Evolutionary conservation across 2,113 vertebrate genomes (phyloP).

Genomic region (Euleptes europaea): DNA sequence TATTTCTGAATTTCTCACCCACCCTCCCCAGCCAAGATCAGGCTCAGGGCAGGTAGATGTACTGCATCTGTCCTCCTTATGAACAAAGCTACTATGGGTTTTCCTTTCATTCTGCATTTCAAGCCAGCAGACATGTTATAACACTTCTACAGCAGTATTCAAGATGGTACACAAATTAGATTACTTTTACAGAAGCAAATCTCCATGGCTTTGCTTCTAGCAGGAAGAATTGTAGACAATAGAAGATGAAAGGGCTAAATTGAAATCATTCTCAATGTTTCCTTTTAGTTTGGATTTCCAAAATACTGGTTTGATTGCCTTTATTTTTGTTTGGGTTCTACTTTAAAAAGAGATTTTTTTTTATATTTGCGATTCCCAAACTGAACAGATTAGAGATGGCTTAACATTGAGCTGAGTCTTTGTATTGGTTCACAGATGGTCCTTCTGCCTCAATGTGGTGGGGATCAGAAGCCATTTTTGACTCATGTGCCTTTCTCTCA

Average conservation of each 20-base stretch:
- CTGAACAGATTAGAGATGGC: background rate
- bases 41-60: no score
- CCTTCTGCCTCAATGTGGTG: background rate
- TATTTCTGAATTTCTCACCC: no score
- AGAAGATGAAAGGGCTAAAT: conserved; percentile 9
- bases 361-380: background rate
- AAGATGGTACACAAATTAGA: background rate
- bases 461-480: background rate
- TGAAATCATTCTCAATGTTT: background rate
- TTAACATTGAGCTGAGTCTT: background rate
- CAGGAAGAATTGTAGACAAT: background rate
- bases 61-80: background rate
- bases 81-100: background rate
- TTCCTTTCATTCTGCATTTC: background rate
- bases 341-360: background rate
- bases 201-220: background rate
- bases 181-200: conserved; percentile 1
- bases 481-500: background rate
- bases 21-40: no score
- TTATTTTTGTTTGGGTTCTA: background rate
- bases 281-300: background rate
- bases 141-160: background rate
- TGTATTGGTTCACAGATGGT: background rate
- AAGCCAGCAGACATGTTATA: background rate
- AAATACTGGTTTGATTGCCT: background rate